Base-by-base conservation (phyloP, 1,140 invertebrate species). In the Neuroterus valhalla region DNA sequence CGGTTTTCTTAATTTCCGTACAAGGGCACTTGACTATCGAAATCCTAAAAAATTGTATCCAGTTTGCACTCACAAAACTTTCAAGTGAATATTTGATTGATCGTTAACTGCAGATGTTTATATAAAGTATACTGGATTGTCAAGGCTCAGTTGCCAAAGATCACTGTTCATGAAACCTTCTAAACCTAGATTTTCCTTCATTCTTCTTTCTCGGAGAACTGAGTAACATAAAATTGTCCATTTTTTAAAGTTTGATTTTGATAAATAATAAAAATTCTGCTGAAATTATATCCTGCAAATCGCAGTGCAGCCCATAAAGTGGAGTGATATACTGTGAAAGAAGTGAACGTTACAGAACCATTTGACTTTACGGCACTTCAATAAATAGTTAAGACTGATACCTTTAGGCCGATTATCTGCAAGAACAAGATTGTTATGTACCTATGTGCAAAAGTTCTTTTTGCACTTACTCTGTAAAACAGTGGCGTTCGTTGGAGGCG, bases 401-500 rank as follows among this genome's bases (percentile, higher is more conserved):
- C 31, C 31, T 38, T 38, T 48, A 74, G 78, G 70, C 23, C 68
- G 76, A 77, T 81, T 78, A 76, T 72, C 70, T 43, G 68, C 48
- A 72, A 75, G 71, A 77, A 75, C 74, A 46, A 44, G 72, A 62
- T 31, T 23, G 2, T 62, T 62, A 55, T 31, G 69, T 26, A 71
- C 74, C 48, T 26, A 14, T 62, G 55, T 62, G 11, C 44, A 72
- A 48, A 73, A 76, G 72, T 76, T 44, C 19, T 48, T 38, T 62
- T 70, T 50, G 15, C 46, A 17, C 69, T 23, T 52, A 26, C 71
- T 77, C 55, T 77, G 50, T 50, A 74, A 76, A 79, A 80, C 70
- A 52, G 74, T 76, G 71, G 78, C 72, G 75, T 76, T 77, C 42
- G 71, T 78, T 76, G 74, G 72, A 74, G 78, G 72, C 68, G 75